Evolutionary conservation across 1,140 invertebrate genomes (phyloP), one percentile per base, ranked within the genome.

Genomic region (Trigoniulus corallinus): DNA sequence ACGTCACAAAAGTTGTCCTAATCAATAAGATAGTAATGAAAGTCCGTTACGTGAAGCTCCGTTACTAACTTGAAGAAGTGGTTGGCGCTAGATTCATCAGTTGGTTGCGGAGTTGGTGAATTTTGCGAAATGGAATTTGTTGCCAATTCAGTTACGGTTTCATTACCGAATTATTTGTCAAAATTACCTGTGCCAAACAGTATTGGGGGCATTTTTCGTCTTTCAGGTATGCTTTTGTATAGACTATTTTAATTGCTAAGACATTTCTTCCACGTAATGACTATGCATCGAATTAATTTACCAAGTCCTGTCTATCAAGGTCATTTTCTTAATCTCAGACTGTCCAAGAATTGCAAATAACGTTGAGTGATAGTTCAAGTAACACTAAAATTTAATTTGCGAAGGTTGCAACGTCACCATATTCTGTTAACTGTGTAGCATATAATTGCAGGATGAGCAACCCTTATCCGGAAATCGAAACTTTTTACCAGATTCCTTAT

Each of bases 111-210:
- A n/a, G n/a, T n/a, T n/a, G n/a, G n/a, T n/a, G n/a, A n/a, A n/a
- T n/a, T n/a, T n/a, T 44, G 18, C 21, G 18, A 7, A 44, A 44
- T 60, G 59, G 53, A 59, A 26, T 18, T 54, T 15, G 39, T 60
- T 3, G 53, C 59, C 15, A 52, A 59, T 44, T 48, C 51, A 0
- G 53, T 61, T 25, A 44, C 50, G 13, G 55, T 57, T 20, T 45
- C 51, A 21, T 20, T 61, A 21, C 59, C 59, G 1, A 50, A 56
- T 27, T 61, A 61, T 48, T 52, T 61, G 47, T 41, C 43, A 21
- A 47, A 37, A 12, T 48, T 61, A 3, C 59, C 59, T 3, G 41
- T 61, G n/a, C 59, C 59, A 23, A 52, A 57, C 25, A 42, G 34
- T 4, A 29, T 61, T 20, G 48, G 51, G 18, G 59, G 59, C 37